A percentile compares a stretch with the other conserved stretches of the same genome.
These are phyloP conservation scores for Neogobius melanostomus DNA, from an alignment of 2,113 vertebrate species.

Conservation along the genomic window DNA sequence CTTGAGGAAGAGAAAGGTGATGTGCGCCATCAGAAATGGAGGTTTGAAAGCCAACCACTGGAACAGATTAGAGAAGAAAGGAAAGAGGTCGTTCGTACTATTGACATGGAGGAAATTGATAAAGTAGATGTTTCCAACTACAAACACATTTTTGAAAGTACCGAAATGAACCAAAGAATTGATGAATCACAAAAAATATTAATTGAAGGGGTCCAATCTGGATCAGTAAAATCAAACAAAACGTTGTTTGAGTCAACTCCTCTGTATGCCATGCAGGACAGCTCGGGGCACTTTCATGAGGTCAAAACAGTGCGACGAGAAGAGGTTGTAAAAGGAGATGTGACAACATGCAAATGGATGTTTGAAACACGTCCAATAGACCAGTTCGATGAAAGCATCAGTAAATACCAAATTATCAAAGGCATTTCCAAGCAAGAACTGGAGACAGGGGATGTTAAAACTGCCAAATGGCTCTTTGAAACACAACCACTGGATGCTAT, in stretches of 20 bases:
- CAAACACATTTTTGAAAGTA: slow-evolving; percentile 85
- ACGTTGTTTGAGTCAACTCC: slow-evolving; percentile 85
- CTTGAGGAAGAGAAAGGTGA: slow-evolving; percentile 86
- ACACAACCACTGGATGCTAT: slow-evolving; percentile 90
- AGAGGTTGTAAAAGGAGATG: slow-evolving; percentile 89
- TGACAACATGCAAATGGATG: slow-evolving; percentile 89
- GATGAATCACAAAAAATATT: slow-evolving; percentile 82
- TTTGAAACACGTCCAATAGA: slow-evolving; percentile 92
- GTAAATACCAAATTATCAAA: slow-evolving; percentile 86
- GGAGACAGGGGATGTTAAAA: slow-evolving; percentile 88
- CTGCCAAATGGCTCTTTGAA: slow-evolving; percentile 93
- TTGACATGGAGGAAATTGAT: slow-evolving; percentile 85
- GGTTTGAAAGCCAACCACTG: slow-evolving; percentile 88
- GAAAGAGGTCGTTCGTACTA: slow-evolving; percentile 80
- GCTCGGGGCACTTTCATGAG: slow-evolving; percentile 86
- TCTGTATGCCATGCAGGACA: slow-evolving; percentile 89
- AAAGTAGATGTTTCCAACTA: slow-evolving; percentile 85
- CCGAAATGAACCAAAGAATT: slow-evolving; percentile 68
- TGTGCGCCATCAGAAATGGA: slow-evolving; percentile 86
- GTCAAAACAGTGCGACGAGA: slow-evolving; percentile 88
- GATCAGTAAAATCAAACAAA: slow-evolving; percentile 85
- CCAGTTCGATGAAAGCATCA: slow-evolving; percentile 86
- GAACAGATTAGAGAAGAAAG: slow-evolving; percentile 86
- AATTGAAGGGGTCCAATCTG: slow-evolving; percentile 83
- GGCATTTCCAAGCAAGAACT: slow-evolving; percentile 91